Evolutionary conservation across 2,113 vertebrate species (phyloP).

Genomic region (Chlorodrepanis virens): DNA sequence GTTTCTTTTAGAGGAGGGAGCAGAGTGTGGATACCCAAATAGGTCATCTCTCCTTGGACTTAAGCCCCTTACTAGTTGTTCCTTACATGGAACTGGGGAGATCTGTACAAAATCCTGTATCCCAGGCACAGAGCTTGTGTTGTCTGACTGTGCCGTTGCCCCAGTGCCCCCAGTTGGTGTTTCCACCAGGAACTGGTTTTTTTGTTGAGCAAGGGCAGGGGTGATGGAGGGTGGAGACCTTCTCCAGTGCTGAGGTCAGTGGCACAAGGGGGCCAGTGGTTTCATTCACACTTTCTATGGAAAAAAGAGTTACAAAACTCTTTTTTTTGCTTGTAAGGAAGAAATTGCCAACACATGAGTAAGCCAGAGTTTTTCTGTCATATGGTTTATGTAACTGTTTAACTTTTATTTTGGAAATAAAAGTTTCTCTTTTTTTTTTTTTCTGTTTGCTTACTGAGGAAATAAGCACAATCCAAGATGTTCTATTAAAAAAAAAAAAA

Average conservation of each 20-base stretch:
- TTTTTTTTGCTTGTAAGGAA: background rate
- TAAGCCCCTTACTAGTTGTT: background rate
- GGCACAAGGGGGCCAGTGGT: background rate
- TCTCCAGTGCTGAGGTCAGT: background rate
- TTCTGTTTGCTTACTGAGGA: conserved; percentile 23
- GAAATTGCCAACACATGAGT: conserved; percentile 8
- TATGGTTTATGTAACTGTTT: conserved; percentile 24
- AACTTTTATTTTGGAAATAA: conserved; percentile 28
- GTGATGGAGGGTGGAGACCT: background rate
- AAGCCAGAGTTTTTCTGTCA: background rate
- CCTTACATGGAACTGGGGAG: background rate
- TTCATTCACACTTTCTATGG: background rate
- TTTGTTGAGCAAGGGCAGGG: background rate
- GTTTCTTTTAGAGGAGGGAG: background rate
- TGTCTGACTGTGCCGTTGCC: accelerated
- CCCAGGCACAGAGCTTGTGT: accelerated
- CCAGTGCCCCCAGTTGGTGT: background rate
- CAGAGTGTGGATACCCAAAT: background rate
- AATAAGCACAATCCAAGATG: conserved; percentile 13
- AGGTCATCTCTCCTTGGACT: background rate
- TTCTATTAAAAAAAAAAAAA: background rate
- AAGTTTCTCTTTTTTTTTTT: background rate
- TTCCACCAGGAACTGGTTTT: background rate
- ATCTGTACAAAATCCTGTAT: background rate
- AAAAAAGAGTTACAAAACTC: background rate